Base-by-base conservation (phyloP, 2,113 vertebrate genomes). In the Petroica traversi region DNA sequence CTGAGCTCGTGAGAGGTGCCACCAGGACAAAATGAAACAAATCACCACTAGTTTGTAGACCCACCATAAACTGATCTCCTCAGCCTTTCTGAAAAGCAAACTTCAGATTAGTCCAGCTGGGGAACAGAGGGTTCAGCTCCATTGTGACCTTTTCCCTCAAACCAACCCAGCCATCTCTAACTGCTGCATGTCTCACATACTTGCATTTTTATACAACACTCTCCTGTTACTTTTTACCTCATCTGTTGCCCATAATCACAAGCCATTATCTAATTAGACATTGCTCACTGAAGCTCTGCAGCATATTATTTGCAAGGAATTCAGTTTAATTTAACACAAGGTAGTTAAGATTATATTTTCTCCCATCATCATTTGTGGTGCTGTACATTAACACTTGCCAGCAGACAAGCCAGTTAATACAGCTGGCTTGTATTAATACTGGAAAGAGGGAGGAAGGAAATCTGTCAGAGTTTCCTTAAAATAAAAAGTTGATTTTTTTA, bases 181-280 rank as follows among this genome's bases (percentile, higher is more conserved):
- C 69, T 66, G 46, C 83, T 69, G 64, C 88, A 2, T 43, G 76
- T 88, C 90, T 86, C 79, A 48, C 85, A 72, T 92, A 84, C 24
- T 80, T 93, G 88, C 76, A 46, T 86, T 96, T 96, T 86, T 77
- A 86, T 68, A 88, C 82, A 88, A 38, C 43, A 23, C 16, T 24
- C 64, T 77, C 85, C 82, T 86, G 88, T 95, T 96, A 96, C 89
- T 93, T 96, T 97, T 96, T 95, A 97, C 90, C 90, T 91, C 12
- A 2, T 34, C 75, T 52, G 78, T 81, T 93, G n/a, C 48, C 68
- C 68, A 46, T 23, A 31, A 67, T 88, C 76, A 88, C 67, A 73
- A 61, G 31, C 40, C 51, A 61, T 81, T 81, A 93, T 67, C 85
- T 86, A 83, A 57, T 83, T 71, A 96, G 55, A 55, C 75, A 38